phyloP scores from a whole-genome alignment of 2,113 vertebrate genomes.

The Speoplatyrhinus poulsoni region DNA sequence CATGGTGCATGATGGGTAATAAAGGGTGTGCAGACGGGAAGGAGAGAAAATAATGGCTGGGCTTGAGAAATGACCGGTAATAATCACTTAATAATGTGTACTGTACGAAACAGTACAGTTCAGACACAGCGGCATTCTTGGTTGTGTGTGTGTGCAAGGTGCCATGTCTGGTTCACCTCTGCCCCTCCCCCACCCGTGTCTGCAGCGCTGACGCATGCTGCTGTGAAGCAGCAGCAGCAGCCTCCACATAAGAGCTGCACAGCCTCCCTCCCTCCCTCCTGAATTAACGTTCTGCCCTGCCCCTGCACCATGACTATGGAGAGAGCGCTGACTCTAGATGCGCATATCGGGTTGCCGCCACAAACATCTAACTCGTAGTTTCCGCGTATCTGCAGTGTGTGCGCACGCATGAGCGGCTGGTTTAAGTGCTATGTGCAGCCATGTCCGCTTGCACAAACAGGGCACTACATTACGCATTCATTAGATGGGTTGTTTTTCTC shows the following conservation, averaged over 20 bases:
- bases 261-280: conserved; percentile 65
- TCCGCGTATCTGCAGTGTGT: conserved; percentile 57
- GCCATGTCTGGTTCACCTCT: conserved; percentile 55
- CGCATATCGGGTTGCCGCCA: no score
- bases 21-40: not conserved
- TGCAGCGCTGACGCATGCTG: conserved; percentile 87
- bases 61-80: not conserved
- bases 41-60: not conserved
- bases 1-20: conserved; percentile 66
- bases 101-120: not conserved
- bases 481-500: conserved; percentile 29
- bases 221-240: conserved; percentile 90
- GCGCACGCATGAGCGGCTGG: conserved; percentile 63
- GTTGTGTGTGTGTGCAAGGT: conserved; percentile 19
- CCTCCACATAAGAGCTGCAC: conserved; percentile 83
- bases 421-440: conserved; percentile 38
- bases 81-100: not conserved
- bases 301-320: conserved; percentile 54
- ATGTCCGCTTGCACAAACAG: conserved; percentile 39
- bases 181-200: conserved; percentile 81
- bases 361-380: not conserved
- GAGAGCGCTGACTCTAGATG: conserved; percentile 48
- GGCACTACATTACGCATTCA: conserved; percentile 34
- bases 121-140: not conserved
- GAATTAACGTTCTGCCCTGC: conserved; percentile 12